Base-by-base conservation (phyloP, 2,888 invertebrate genomes). In the Macaria liturata region DNA sequence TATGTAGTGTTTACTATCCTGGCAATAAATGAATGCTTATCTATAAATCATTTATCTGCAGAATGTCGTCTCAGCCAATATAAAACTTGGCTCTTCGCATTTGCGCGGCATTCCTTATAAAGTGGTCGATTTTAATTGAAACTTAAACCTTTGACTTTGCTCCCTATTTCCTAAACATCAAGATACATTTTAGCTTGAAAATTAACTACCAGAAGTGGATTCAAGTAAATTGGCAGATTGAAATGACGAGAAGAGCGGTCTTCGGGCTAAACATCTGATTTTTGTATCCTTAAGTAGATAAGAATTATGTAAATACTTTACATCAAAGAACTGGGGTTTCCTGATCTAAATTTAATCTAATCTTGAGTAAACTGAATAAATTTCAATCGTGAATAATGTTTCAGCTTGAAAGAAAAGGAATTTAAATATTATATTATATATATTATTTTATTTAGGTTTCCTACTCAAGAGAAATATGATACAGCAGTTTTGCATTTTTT, bases 61-160 rank as follows among this genome's bases (percentile, higher is more conserved):
- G n/a, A 42, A 46, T 54, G 56, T 52, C 54, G 50, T 57, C 61
- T 72, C 70, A 76, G 70, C 74, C 68, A 75, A 75, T 76, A 75
- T 72, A 76, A 75, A 75, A 76, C 76, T 75, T 72, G 63, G 57
- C 67, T 65, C 70, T 64, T 67, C 72, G 61, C 64, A 56, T 62
- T 61, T 62, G 52, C 66, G 66, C 39, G 62, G 58, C 59, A 63
- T 70, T 62, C 61, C 70, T 66, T 66, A 64, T 63, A 67, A 69
- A 75, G 64, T 67, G 65, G 43, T 59, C 59, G 57, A 58, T 62
- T 66, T 71, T 74, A 76, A 76, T 73, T 76, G 76, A 73, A 76
- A 68, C 42, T 34, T 39, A 37, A 46, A 62, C 53, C 49, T 34
- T n/a, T 43, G 31, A 70, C 57, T 67, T 53, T 43, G 32, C 62